phyloP scores from a whole-genome alignment of 1,140 invertebrate genomes.

The Trichonephila clavata region DNA sequence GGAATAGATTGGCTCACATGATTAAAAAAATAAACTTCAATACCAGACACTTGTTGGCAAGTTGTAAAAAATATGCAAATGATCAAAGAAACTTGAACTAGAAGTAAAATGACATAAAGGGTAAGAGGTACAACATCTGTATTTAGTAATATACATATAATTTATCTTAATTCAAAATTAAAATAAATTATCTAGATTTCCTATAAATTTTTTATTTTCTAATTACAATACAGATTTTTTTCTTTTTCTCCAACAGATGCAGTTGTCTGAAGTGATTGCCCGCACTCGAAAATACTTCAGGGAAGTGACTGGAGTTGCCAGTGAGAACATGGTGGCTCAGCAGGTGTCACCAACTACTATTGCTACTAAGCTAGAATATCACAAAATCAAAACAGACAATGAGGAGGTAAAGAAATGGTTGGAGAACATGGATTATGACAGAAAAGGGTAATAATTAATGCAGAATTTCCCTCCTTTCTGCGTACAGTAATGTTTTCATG shows the following conservation, averaged over 20 bases:
- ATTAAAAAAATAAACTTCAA: too few species aligned
- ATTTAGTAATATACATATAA: too few species aligned
- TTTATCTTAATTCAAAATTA: too few species aligned
- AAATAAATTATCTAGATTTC: background rate
- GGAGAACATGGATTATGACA: slow-evolving; percentile 93
- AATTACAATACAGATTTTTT: slow-evolving; percentile 35
- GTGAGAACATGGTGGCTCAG: slow-evolving; percentile 80
- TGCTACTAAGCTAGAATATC: slow-evolving; percentile 90
- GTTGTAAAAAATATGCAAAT: too few species aligned
- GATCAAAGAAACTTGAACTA: too few species aligned
- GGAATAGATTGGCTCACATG: too few species aligned
- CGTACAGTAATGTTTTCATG: too few species aligned
- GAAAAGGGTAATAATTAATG: slow-evolving; percentile 86
- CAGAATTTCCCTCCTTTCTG: too few species aligned
- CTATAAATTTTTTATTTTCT: background rate
- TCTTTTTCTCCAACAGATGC: slow-evolving; percentile 86
- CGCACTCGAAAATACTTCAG: slow-evolving; percentile 95
- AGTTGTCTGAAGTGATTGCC: slow-evolving; percentile 98
- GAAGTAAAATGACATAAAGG: too few species aligned
- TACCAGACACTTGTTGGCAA: too few species aligned
- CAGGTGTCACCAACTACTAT: slow-evolving; percentile 87
- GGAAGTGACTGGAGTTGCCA: slow-evolving; percentile 86
- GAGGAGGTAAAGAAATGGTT: slow-evolving; percentile 92
- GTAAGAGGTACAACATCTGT: too few species aligned
- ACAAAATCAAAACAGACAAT: slow-evolving; percentile 87